phyloP scores from a whole-genome alignment of 2,797 vertebrate genomes.

The Acanthurus leucopareius region DNA sequence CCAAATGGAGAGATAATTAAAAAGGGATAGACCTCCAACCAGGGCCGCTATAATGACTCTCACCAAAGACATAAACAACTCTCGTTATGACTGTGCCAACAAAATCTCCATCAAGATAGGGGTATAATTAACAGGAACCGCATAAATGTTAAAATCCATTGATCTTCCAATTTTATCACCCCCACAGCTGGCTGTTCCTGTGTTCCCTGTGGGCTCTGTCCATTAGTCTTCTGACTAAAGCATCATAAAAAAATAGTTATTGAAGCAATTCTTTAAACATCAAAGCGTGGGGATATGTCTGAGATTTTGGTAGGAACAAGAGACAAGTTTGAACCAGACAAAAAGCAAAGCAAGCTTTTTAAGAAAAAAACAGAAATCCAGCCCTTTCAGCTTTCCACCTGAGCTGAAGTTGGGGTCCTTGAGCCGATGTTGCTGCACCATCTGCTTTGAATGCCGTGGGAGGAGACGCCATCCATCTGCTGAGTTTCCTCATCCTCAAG shows the following conservation, averaged over 20 bases:
- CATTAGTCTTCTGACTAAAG: constrained; percentile 41
- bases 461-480: constrained; percentile 66
- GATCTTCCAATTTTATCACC: constrained; percentile 50
- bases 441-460: constrained; percentile 61
- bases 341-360: not conserved
- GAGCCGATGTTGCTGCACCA: constrained; percentile 57
- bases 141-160: constrained; percentile 59
- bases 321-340: constrained; percentile 13
- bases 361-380: constrained; percentile 19
- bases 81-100: constrained; percentile 57
- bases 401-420: constrained; percentile 49
- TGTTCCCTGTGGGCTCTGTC: constrained; percentile 32
- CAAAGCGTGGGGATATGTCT: not conserved
- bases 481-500: constrained; percentile 51
- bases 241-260: constrained; percentile 22
- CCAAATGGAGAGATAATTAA: constrained; percentile 71
- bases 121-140: constrained; percentile 57
- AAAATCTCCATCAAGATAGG: constrained; percentile 48
- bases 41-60: constrained; percentile 57
- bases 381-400: constrained; percentile 47
- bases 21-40: constrained; percentile 59
- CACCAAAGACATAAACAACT: constrained; percentile 70
- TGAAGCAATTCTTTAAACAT: constrained; percentile 12
- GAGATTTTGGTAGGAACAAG: constrained; percentile 5
- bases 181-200: constrained; percentile 39